phyloP scores from a whole-genome alignment of 2,113 vertebrate species.

The Nerophis lumbriciformis region DNA sequence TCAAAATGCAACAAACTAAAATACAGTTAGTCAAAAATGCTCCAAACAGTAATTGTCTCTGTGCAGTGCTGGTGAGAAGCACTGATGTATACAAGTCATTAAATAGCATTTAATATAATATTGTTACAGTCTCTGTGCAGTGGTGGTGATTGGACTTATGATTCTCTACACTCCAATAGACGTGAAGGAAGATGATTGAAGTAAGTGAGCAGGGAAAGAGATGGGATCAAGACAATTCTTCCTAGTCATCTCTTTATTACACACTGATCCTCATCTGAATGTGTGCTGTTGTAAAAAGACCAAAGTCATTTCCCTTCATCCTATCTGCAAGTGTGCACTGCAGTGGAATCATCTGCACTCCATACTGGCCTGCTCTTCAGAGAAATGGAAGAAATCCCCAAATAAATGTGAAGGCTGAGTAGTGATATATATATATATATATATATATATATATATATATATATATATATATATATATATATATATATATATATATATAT shows the following conservation, averaged over 20 bases:
- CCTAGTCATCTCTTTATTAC: slow-evolving; percentile 70
- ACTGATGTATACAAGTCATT: too few relatives aligned
- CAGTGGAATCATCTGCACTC: slow-evolving; percentile 23
- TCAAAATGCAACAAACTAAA: background rate
- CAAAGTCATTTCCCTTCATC: slow-evolving; percentile 39
- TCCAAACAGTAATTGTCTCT: slow-evolving; percentile 26
- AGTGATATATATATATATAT: too few relatives aligned
- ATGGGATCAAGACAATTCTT: slow-evolving; percentile 75
- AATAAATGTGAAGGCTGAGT: background rate
- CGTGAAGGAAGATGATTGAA: slow-evolving; percentile 80
- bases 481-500: too few relatives aligned
- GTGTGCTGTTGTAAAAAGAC: slow-evolving; percentile 40
- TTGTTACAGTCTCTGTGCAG: background rate
- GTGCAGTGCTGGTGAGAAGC: slow-evolving; percentile 4
- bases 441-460: too few relatives aligned
- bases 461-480: too few relatives aligned
- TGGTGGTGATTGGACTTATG: slow-evolving; percentile 76
- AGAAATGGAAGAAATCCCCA: slow-evolving; percentile 2
- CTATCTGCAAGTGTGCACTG: slow-evolving; percentile 23
- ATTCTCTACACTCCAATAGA: slow-evolving; percentile 73
- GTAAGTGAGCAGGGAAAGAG: slow-evolving; percentile 73
- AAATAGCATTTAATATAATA: too few relatives aligned
- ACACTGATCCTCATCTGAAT: slow-evolving; percentile 48
- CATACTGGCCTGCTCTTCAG: slow-evolving; percentile 14
- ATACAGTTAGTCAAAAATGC: slow-evolving; percentile 24